Conservation (phyloP, 2,797 vertebrate species). For the Loris lydekkerianus region DNA sequence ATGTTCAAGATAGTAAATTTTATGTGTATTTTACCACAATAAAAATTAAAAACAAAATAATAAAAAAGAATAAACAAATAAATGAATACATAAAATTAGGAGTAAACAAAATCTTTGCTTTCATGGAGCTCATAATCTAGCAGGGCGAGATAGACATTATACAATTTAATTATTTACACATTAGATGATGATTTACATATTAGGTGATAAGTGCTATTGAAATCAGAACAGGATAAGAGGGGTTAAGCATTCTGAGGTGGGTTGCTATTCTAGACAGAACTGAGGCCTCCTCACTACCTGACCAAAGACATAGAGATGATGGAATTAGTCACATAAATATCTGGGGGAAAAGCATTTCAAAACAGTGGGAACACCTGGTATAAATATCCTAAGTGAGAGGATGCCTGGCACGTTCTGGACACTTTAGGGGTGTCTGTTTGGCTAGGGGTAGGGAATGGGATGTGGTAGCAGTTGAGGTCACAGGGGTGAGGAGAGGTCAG, state of each 20-base stretch:
- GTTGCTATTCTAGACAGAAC: neutral
- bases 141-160: neutral
- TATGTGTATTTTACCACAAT: neutral
- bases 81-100: neutral
- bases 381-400: neutral
- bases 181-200: neutral
- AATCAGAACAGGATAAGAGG: neutral
- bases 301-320: neutral
- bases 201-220: neutral
- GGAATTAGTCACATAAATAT: neutral
- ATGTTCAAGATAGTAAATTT: neutral
- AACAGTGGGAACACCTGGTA: neutral
- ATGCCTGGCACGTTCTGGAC: neutral
- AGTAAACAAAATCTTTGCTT: neutral
- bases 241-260: neutral
- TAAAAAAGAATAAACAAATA: conserved; percentile 3
- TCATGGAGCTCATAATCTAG: neutral
- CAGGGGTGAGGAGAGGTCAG: neutral
- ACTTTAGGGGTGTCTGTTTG: too few relatives aligned
- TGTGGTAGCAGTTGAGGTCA: neutral
- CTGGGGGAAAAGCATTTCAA: neutral
- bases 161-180: neutral
- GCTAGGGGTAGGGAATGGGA: neutral
- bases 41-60: neutral
- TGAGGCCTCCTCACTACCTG: neutral